phyloP scores from a whole-genome alignment of 2,797 vertebrate species.

The Erpetoichthys calabaricus region DNA sequence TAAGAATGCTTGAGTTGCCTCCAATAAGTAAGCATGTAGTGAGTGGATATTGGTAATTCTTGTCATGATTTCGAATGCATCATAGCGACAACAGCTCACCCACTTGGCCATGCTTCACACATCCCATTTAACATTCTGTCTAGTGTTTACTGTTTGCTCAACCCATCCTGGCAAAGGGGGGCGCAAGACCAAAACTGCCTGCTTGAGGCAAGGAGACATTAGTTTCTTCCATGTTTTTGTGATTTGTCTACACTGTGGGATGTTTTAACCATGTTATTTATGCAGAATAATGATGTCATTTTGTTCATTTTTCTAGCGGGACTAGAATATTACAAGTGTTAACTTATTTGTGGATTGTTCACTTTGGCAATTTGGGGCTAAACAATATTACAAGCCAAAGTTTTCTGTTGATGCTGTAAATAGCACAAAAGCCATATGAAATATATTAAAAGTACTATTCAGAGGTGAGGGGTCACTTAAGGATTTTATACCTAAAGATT shows the following conservation, averaged over 20 bases:
- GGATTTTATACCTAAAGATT: conserved; percentile 15
- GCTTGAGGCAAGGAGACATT: too few species aligned
- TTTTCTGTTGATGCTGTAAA: conserved; percentile 26
- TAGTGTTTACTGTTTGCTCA: too few species aligned
- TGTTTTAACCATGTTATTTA: conserved; percentile 19
- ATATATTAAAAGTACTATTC: conserved; percentile 17
- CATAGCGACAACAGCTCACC: too few species aligned
- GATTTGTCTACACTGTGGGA: conserved; percentile 19
- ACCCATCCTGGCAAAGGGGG: too few species aligned
- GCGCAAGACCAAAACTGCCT: too few species aligned
- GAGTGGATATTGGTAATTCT: too few species aligned
- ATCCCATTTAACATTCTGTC: too few species aligned
- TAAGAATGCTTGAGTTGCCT: too few species aligned
- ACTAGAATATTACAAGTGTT: conserved; percentile 31
- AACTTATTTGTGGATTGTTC: conserved; percentile 23
- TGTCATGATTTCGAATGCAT: too few species aligned
- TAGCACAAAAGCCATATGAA: conserved; percentile 21
- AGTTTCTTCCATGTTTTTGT: background rate
- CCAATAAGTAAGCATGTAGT: too few species aligned
- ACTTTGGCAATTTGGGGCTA: conserved; percentile 17
- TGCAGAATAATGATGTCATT: conserved; percentile 12
- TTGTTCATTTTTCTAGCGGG: conserved; percentile 34
- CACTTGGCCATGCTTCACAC: too few species aligned
- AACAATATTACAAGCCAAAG: conserved; percentile 16
- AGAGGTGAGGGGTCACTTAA: conserved; percentile 9